Evolutionary conservation across 2,113 vertebrate species (phyloP), one percentile per base, ranked within the genome.

Genomic region (Muntiacus muntjak): DNA sequence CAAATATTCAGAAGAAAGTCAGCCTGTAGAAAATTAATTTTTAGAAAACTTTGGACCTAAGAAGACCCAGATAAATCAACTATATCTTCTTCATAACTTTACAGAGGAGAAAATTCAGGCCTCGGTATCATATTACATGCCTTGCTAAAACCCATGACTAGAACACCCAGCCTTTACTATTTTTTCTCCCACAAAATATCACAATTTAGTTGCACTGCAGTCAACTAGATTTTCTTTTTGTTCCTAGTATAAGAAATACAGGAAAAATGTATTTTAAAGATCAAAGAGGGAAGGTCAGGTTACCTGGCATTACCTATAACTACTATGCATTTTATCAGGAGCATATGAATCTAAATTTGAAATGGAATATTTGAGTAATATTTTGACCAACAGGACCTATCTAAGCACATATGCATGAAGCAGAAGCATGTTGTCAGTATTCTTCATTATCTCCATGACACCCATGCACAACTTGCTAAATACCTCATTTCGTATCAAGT

Each of bases 391-490:
- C 91, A 74, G 94, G 8, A 43, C 76, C 36, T 45, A 95, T 23
- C n/a, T 67, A 36, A 40, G 86, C 36, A 21, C 17, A 81, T 13
- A 58, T 3, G 62, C 40, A 96, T 64, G 85, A 55, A 64, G 76
- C 95, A 95, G 87, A 84, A 54, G 30, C 58, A 52, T 30, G 28
- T 33, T 95, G 87, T 93, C 81, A 84, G 6, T 23, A 30, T 84
- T 95, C 87, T 30, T 96, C 62, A 87, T 58, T 71, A 89, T 93
- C 79, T 98, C 96, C 30, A 71, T 14, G 79, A 95, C 97, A 93
- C 19, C 54, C 89, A 88, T 9, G 88, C 23, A 47, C 33, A 13
- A 87, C 93, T 96, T 95, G 55, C 85, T 96, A 94, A 95, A 64
- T 84, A 30, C 97, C 86, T 96, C 21, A 54, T 95, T 97, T 92